These are phyloP conservation scores for Urechis unicinctus DNA, from an alignment of 2,888 invertebrate species.

Conservation along the genomic window DNA sequence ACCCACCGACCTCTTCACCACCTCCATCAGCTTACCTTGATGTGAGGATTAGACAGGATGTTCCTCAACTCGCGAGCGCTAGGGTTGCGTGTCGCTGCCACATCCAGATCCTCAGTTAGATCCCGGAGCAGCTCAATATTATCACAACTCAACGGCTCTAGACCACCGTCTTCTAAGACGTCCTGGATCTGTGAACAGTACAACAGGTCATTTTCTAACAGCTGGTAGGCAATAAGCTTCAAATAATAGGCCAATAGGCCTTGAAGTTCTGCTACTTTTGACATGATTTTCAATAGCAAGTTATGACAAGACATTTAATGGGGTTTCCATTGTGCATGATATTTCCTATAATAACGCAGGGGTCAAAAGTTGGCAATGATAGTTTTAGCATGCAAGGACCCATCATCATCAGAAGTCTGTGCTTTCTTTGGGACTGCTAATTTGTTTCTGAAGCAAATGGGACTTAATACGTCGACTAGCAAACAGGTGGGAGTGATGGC, in stretches of 20 bases:
- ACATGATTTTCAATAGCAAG: too few relatives aligned
- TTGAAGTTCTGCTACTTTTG: too few relatives aligned
- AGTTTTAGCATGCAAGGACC: background rate
- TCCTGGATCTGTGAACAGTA: slow-evolving; percentile 21
- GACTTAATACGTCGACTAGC: too few relatives aligned
- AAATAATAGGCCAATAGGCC: background rate
- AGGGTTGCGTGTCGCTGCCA: slow-evolving; percentile 8
- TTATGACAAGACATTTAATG: background rate
- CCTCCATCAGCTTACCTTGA: slow-evolving; percentile 12
- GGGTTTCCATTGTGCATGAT: too few relatives aligned
- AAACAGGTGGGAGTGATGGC: too few relatives aligned
- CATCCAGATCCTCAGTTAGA: slow-evolving; percentile 14
- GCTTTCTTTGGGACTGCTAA: too few relatives aligned
- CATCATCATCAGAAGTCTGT: background rate
- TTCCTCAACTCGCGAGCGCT: slow-evolving; percentile 15
- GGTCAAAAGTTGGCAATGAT: background rate
- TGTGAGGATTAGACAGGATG: slow-evolving; percentile 18
- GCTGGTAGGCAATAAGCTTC: background rate
- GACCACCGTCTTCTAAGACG: slow-evolving; percentile 14
- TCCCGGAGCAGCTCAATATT: slow-evolving; percentile 17
- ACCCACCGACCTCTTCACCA: background rate
- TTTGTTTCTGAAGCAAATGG: too few relatives aligned
- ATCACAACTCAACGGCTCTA: slow-evolving; percentile 21
- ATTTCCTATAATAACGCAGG: too few relatives aligned
- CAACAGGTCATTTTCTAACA: too few relatives aligned